Evolutionary conservation across 2,113 vertebrate species (phyloP).

Genomic region (Pseudonaja textilis): DNA sequence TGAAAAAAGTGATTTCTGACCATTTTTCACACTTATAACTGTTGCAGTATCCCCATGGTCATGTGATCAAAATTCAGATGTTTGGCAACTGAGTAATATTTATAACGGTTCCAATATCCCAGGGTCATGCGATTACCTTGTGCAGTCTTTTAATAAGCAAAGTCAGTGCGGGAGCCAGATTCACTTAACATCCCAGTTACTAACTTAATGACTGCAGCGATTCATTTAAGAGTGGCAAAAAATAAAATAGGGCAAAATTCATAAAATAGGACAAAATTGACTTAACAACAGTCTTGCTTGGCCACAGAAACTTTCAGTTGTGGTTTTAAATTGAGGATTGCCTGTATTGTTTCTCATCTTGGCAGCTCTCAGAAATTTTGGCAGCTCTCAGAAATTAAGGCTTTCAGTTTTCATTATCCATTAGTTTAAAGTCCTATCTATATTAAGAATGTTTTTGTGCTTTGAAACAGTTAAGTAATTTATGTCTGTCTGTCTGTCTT

Average conservation of each 20-base stretch:
- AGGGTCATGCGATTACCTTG: background rate
- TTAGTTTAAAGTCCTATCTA: background rate
- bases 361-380: background rate
- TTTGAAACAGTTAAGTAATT: background rate
- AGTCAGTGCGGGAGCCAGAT: background rate
- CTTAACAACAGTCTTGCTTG: background rate
- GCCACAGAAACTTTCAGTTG: background rate
- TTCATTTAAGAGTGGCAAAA: background rate
- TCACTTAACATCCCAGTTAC: background rate
- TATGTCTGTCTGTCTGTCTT: slow-evolving; percentile 23
- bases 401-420: background rate
- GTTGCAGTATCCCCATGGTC: background rate
- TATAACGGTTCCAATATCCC: background rate
- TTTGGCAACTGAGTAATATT: background rate
- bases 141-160: background rate
- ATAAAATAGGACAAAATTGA: background rate
- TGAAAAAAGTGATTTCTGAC: background rate
- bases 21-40: background rate
- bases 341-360: background rate
- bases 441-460: background rate
- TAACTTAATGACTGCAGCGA: background rate
- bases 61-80: background rate
- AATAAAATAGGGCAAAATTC: background rate
- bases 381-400: background rate
- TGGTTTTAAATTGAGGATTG: background rate